Percentiles rank a stretch among this genome's conserved stretches.
Conservation (phyloP, 2,888 invertebrate species). For the Drosophila anceps region DNA sequence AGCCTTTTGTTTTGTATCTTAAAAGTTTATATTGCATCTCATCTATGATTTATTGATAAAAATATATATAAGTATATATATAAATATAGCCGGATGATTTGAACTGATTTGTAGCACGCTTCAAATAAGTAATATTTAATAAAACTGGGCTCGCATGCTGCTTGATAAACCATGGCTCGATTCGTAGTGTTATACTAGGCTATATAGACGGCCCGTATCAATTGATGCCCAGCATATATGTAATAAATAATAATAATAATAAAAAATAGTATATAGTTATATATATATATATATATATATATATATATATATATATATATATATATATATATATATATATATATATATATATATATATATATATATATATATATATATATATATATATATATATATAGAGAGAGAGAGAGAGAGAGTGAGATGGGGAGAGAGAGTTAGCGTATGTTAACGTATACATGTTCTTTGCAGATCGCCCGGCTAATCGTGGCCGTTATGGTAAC, state of each 20-base stretch:
- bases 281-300: no score
- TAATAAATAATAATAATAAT: background rate
- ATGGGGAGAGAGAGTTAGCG: background rate
- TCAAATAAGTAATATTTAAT: slow-evolving; percentile 5
- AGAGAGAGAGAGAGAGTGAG: no score
- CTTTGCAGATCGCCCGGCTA: slow-evolving; percentile 84
- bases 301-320: no score
- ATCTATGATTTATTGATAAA: background rate
- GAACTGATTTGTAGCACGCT: slow-evolving; percentile 47
- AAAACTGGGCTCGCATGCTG: slow-evolving; percentile 47
- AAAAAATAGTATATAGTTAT: background rate
- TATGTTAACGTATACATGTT: background rate
- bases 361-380: no score
- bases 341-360: no score
- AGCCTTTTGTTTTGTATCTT: background rate
- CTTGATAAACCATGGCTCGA: slow-evolving; percentile 15
- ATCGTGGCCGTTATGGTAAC: slow-evolving; percentile 85
- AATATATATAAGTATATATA: background rate
- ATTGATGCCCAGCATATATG: slow-evolving; percentile 14
- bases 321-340: no score
- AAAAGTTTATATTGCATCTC: background rate
- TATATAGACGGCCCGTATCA: slow-evolving; percentile 26
- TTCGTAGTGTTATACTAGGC: slow-evolving; percentile 35
- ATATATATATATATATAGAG: background rate
- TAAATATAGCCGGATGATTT: slow-evolving; percentile 2